phyloP scores from a whole-genome alignment of 2,113 vertebrate genomes.

The Petroica traversi region DNA sequence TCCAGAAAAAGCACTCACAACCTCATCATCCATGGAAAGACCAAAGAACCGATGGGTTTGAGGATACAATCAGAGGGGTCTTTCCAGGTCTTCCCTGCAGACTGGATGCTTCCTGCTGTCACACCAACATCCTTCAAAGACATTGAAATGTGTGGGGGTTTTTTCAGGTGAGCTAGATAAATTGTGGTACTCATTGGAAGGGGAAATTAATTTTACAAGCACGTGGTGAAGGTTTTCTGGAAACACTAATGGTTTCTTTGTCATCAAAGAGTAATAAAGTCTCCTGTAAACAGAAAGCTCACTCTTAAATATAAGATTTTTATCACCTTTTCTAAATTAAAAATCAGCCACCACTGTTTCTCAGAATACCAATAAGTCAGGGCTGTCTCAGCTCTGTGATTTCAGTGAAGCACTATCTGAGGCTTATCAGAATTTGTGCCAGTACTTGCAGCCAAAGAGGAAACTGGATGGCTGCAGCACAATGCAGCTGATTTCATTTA shows the following conservation, averaged over 20 bases:
- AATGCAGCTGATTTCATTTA: constrained; percentile 51
- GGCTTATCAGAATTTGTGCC: constrained; percentile 29
- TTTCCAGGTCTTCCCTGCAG: neutral
- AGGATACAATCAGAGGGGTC: neutral
- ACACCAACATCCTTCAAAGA: neutral
- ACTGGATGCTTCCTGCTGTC: neutral
- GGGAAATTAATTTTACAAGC: constrained; percentile 6
- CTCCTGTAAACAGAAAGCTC: constrained; percentile 10
- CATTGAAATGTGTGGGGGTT: neutral
- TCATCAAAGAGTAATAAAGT: constrained; percentile 13
- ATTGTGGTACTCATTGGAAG: neutral
- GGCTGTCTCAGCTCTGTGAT: constrained; percentile 30
- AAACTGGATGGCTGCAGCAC: constrained; percentile 39
- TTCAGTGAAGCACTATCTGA: constrained; percentile 21
- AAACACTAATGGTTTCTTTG: neutral
- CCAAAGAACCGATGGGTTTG: neutral
- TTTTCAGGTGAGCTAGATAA: neutral
- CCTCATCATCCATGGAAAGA: neutral
- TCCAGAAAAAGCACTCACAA: neutral
- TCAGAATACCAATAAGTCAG: constrained; percentile 46
- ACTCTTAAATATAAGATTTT: constrained; percentile 30
- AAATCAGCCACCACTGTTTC: neutral
- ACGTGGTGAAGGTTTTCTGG: neutral
- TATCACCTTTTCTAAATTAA: constrained; percentile 50
- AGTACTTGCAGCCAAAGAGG: constrained; percentile 53